phyloP scores from a whole-genome alignment of 1,140 invertebrate genomes.

The Colletes latitarsis region DNA sequence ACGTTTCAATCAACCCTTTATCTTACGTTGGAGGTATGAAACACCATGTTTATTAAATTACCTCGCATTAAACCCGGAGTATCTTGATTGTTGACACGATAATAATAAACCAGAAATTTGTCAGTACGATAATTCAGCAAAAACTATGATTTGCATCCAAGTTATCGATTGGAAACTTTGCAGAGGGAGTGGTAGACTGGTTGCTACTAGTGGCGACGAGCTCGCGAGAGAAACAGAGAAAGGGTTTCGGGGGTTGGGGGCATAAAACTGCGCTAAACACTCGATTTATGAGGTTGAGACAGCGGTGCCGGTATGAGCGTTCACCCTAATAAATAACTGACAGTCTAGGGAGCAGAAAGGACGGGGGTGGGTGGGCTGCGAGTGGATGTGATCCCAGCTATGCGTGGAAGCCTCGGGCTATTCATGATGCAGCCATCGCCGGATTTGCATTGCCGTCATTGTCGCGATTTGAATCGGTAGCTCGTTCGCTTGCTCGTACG shows the following conservation, averaged over 20 bases:
- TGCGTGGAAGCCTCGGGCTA: conserved; percentile 45
- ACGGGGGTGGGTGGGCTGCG: neutral
- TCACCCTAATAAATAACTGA: conserved; percentile 63
- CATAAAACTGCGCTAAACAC: conserved; percentile 44
- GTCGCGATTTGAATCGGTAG: conserved; percentile 56
- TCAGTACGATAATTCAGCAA: too few species aligned
- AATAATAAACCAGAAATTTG: too few species aligned
- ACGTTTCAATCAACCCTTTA: too few species aligned
- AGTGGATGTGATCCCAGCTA: conserved; percentile 40
- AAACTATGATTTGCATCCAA: too few species aligned
- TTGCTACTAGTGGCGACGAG: too few species aligned
- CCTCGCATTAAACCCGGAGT: too few species aligned
- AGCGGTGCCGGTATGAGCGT: conserved; percentile 31
- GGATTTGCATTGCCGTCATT: conserved; percentile 62
- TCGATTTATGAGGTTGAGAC: conserved; percentile 60
- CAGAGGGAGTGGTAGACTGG: too few species aligned
- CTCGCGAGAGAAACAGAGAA: too few species aligned
- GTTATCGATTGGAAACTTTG: too few species aligned
- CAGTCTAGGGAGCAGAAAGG: conserved; percentile 19
- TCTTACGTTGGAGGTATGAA: too few species aligned
- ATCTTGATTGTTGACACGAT: too few species aligned
- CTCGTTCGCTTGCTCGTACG: conserved; percentile 3
- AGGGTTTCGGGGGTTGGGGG: neutral
- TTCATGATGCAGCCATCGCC: conserved; percentile 38
- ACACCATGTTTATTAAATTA: too few species aligned